Percentiles rank a stretch among this genome's conserved stretches.
phyloP scores from a whole-genome alignment of 2,888 invertebrate species.

The Drosophila helvetica region DNA sequence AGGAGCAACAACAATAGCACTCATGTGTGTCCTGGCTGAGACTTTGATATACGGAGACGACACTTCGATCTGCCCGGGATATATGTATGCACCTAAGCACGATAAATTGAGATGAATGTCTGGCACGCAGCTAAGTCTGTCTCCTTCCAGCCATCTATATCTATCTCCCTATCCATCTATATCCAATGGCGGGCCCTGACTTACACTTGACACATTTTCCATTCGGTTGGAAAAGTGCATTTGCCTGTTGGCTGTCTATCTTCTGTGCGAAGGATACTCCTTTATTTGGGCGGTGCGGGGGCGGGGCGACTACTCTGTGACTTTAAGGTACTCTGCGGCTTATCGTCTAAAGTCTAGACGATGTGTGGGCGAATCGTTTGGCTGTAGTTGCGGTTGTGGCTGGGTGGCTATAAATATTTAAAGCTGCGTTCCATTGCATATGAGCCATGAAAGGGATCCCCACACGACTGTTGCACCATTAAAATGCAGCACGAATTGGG shows the following conservation, averaged over 20 bases:
- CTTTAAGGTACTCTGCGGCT: conserved; percentile 12
- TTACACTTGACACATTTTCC: conserved; percentile 39
- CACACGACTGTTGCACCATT: conserved; percentile 44
- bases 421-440: conserved; percentile 58
- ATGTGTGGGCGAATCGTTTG: conserved; percentile 1
- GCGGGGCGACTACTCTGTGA: too few relatives aligned
- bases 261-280: conserved; percentile 20
- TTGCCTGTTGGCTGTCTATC: conserved; percentile 63
- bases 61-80: conserved; percentile 64
- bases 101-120: conserved; percentile 78
- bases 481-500: conserved; percentile 75
- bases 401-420: conserved; percentile 56
- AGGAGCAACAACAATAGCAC: conserved; percentile 19
- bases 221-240: conserved; percentile 50
- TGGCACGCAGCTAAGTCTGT: conserved; percentile 47
- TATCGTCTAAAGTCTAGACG: conserved; percentile 40
- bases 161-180: conserved; percentile 31
- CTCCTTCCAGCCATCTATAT: conserved; percentile 22
- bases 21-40: conserved; percentile 19
- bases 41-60: conserved; percentile 59
- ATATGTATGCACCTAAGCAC: conserved; percentile 51
- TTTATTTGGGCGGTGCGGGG: background rate
- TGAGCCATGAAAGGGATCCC: conserved; percentile 47
- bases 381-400: conserved; percentile 27
- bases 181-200: conserved; percentile 33